phyloP scores from a whole-genome alignment of 2,888 invertebrate species.

The Plagodis pulveraria region DNA sequence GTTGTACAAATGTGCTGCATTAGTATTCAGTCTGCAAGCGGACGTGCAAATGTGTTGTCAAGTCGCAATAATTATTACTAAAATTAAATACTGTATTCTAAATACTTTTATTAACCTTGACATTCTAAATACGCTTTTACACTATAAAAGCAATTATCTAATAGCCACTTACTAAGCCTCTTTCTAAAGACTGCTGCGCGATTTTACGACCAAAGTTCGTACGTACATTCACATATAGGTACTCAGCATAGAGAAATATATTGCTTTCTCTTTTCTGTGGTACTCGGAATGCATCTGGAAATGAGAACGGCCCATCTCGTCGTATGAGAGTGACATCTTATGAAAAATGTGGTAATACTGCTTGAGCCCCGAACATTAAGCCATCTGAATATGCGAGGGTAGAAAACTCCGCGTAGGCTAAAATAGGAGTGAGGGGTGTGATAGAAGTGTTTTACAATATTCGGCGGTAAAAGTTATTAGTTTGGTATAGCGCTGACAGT shows the following conservation, averaged over 20 bases:
- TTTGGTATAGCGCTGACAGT: neutral
- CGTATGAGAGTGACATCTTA: constrained; percentile 58
- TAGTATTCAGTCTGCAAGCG: no score
- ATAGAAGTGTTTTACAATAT: constrained; percentile 49
- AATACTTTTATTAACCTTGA: no score
- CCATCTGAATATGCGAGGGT: constrained; percentile 76
- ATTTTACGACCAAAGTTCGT: constrained; percentile 19
- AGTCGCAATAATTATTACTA: no score
- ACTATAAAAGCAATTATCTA: no score
- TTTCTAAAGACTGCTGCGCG: no score
- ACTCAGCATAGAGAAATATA: no score
- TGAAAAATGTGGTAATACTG: constrained; percentile 72
- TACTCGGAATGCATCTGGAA: constrained; percentile 33
- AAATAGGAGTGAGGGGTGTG: constrained; percentile 56
- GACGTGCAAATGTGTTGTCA: no score
- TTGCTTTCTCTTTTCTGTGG: no score
- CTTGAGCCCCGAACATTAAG: constrained; percentile 64
- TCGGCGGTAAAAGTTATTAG: constrained; percentile 41
- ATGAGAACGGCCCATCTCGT: constrained; percentile 33
- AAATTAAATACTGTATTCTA: no score
- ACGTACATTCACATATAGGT: neutral
- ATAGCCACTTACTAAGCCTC: no score
- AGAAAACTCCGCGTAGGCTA: constrained; percentile 54
- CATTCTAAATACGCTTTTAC: no score
- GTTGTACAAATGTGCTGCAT: no score